Conservation (phyloP, 2,888 invertebrate species). For the Platycnemis pennipes region DNA sequence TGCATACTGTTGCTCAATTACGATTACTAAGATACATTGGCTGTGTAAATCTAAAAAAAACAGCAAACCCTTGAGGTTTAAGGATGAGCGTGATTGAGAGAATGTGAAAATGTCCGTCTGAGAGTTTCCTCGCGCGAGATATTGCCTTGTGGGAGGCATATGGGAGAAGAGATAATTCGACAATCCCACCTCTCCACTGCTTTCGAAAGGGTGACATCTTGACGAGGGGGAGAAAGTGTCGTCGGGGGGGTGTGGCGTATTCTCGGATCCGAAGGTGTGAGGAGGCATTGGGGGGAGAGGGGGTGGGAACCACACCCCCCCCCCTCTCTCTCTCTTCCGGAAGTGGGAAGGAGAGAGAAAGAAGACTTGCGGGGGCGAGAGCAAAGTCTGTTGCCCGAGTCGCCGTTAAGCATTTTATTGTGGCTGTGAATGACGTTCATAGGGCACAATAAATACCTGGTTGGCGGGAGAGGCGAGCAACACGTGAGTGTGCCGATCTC, state of each 20-base stretch:
- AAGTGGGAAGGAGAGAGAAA: neutral
- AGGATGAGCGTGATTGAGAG: no score
- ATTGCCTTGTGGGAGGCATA: no score
- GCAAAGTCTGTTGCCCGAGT: constrained; percentile 31
- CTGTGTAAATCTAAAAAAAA: no score
- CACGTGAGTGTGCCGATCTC: constrained; percentile 56
- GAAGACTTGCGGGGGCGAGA: no score
- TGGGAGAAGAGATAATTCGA: neutral
- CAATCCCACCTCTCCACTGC: neutral
- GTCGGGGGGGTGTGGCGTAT: neutral
- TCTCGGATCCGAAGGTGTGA: constrained; percentile 15
- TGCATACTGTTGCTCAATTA: no score
- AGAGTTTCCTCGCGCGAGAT: neutral
- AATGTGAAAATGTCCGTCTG: no score
- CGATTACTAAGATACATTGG: no score
- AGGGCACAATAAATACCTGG: constrained; percentile 67
- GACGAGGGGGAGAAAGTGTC: neutral
- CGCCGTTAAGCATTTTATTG: constrained; percentile 68
- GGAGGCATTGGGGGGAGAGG: neutral
- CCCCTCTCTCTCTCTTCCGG: constrained; percentile 8
- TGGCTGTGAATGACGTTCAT: constrained; percentile 69
- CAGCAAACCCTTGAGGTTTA: no score
- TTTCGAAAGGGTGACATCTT: neutral
- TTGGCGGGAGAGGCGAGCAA: constrained; percentile 55
- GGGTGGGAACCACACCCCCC: no score